These are phyloP conservation scores for Sinella curviseta DNA, from an alignment of 1,140 invertebrate genomes.

Conservation along the genomic window DNA sequence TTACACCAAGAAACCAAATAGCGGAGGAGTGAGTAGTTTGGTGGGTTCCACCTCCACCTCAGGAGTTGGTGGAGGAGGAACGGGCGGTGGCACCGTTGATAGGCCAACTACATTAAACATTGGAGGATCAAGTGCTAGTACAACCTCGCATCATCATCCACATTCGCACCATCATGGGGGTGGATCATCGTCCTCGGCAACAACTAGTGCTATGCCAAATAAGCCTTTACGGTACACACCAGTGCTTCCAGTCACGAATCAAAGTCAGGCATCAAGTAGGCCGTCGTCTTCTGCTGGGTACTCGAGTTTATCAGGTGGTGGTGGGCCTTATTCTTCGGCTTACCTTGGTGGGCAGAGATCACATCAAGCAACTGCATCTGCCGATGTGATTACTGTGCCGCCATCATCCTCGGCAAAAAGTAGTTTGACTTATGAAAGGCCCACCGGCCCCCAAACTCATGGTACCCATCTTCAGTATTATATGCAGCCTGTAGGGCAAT, in stretches of 20 bases:
- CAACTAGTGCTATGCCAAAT: conserved; percentile 33
- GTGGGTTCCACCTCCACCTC: not conserved
- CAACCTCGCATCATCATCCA: too few relatives aligned
- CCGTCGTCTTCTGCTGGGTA: conserved; percentile 32
- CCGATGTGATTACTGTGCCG: not conserved
- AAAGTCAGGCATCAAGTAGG: not conserved
- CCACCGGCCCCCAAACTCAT: not conserved
- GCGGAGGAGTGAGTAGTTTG: too few relatives aligned
- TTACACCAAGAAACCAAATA: not conserved
- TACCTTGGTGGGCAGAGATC: not conserved
- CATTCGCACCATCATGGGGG: not conserved
- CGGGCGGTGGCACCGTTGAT: not conserved
- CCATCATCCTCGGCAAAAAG: not conserved
- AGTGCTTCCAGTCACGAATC: conserved; percentile 15
- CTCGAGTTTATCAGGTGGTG: conserved; percentile 31
- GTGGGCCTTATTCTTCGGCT: not conserved
- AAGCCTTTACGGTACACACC: conserved; percentile 46
- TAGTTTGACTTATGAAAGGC: not conserved
- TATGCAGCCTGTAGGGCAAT: not conserved
- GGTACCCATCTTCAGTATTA: conserved; percentile 6
- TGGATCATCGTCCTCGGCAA: too few relatives aligned
- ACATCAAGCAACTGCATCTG: conserved; percentile 31
- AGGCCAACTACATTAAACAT: not conserved
- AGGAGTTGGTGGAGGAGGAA: conserved; percentile 1
- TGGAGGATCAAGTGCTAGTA: not conserved